Base-by-base conservation (phyloP, 1,140 invertebrate genomes). In the Whitmania pigra region DNA sequence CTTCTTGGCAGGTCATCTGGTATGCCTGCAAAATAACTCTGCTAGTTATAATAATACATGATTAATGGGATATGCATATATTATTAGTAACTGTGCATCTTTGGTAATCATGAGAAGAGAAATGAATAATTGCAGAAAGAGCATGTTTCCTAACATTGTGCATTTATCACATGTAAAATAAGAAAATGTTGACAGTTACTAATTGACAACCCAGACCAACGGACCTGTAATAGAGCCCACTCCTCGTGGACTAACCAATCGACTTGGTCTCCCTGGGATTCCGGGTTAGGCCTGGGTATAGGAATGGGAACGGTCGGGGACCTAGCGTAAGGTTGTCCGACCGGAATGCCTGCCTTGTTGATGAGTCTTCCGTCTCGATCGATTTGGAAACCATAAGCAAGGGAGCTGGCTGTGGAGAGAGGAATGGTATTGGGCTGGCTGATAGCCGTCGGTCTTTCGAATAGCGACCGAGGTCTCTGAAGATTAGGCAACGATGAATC, bases 191-290 rank as follows among this genome's bases (percentile, higher is more conserved):
- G 6, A 36, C 31, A 36, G 31, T 7, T 3, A 63, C 29, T 7
- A 13, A 13, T 31, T 63, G 57, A 22, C 20, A 63, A 25, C 15
- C 9, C 22, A 4, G 11, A 22, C 29, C 31, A 53, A 57, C 13
- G 73, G 77, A 87, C 86, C 80, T 86, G 85, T 27, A 94, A 80
- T 13, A 95, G 83, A 20, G 89, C 86, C 85, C 89, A 91, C 80
- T 97, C 94, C 81, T 96, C 93, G 77, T 90, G 88, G 31, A 93
- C 87, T 29, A 89, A 85, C 93, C 93, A 96, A 75, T 93, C 90
- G 31, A 89, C 88, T 74, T 87, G 84, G 54, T 82, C 81, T 25
- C 75, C 75, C 15, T 77, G 73, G 17, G 75, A 74, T 25, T 80
- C 80, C 60, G 77, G 76, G 67, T 78, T 72, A 4, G 79, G 77